phyloP scores from a whole-genome alignment of 1,140 invertebrate genomes.

The Temnothorax longispinosus region DNA sequence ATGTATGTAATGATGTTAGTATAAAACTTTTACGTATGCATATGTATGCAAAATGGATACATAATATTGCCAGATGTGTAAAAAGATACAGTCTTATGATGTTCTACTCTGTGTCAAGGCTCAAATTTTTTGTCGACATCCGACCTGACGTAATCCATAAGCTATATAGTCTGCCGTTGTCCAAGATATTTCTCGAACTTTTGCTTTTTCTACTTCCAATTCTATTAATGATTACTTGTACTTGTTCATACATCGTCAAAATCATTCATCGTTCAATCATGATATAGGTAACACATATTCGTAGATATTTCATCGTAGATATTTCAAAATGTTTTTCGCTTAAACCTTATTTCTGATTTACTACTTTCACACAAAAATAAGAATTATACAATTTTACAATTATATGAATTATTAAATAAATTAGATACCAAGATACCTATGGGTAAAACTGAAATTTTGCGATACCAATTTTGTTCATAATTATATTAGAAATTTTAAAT shows the following conservation, averaged over 20 bases:
- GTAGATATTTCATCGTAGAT: background rate
- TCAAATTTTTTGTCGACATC: conserved; percentile 50
- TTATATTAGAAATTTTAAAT: background rate
- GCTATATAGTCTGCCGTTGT: conserved; percentile 19
- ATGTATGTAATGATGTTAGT: too few species aligned
- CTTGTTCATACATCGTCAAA: background rate
- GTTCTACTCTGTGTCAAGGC: conserved; percentile 22
- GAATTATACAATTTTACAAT: background rate
- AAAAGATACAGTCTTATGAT: conserved; percentile 7
- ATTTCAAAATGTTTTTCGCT: background rate
- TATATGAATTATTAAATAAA: background rate
- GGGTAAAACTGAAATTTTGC: too few species aligned
- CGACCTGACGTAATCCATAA: conserved; percentile 46
- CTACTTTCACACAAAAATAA: too few species aligned
- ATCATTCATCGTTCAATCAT: background rate
- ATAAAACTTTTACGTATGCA: too few species aligned
- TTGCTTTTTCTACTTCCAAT: conserved; percentile 6
- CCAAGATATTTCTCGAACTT: conserved; percentile 12
- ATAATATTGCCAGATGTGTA: conserved; percentile 33
- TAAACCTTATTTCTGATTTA: background rate
- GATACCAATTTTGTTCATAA: background rate
- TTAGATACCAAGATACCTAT: too few species aligned
- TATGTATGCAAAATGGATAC: background rate
- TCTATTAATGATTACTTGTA: background rate
- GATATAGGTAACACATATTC: background rate